Conservation (phyloP, 2,113 vertebrate genomes). For the Vombatus ursinus region DNA sequence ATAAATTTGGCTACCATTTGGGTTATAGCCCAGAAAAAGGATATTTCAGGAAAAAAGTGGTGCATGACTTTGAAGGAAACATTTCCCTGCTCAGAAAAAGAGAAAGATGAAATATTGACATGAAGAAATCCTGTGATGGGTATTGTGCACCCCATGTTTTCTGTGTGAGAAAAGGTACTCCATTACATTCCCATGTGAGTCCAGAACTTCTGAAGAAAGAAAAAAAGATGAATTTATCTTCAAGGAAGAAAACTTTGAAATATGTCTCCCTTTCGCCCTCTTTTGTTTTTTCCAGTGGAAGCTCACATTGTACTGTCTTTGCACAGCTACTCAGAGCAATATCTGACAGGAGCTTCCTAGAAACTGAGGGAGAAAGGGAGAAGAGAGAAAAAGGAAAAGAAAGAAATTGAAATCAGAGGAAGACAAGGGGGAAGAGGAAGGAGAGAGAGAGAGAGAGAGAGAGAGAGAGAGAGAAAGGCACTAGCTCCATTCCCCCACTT, state of each 20-base stretch:
- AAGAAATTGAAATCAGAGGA: neutral
- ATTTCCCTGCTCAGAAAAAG: neutral
- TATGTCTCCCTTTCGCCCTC: neutral
- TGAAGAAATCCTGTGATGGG: neutral
- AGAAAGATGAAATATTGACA: neutral
- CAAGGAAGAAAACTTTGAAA: neutral
- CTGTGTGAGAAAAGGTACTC: neutral
- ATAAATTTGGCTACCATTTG: neutral
- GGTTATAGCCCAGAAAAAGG: neutral
- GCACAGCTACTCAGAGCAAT: slow-evolving; percentile 51
- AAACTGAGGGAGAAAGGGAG: slow-evolving; percentile 73
- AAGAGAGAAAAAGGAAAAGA: neutral
- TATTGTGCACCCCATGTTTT: neutral
- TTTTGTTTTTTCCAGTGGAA: neutral
- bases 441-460: neutral
- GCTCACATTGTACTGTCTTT: slow-evolving; percentile 10
- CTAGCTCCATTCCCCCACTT: slow-evolving; percentile 76
- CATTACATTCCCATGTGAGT: neutral
- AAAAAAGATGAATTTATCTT: neutral
- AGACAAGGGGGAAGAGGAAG: neutral
- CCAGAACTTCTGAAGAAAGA: neutral
- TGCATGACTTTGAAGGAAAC: neutral
- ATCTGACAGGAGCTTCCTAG: slow-evolving; percentile 74
- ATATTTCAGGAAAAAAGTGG: neutral
- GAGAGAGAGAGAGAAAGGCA: slow-evolving; percentile 49